Percentiles rank a stretch among this genome's conserved stretches.
Evolutionary conservation across 2,888 invertebrate species (phyloP).

Genomic region (Cosmopolites sordidus): DNA sequence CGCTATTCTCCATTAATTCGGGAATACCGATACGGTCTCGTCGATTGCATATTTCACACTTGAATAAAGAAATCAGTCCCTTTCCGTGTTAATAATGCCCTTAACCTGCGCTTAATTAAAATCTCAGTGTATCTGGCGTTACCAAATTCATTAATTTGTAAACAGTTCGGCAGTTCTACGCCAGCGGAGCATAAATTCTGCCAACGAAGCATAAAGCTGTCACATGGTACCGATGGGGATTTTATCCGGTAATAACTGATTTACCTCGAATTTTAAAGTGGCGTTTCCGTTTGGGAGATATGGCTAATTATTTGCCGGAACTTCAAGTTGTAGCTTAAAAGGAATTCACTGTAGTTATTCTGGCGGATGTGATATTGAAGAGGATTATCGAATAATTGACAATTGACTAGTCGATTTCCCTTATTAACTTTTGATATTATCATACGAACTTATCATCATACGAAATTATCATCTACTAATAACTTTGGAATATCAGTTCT

Average conservation of each 20-base stretch:
- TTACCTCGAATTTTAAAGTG: conserved; percentile 20
- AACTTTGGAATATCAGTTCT: too few relatives aligned
- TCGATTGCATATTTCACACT: background rate
- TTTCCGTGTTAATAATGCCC: background rate
- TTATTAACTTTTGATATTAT: too few relatives aligned
- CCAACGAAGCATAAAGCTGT: conserved; percentile 32
- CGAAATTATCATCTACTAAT: too few relatives aligned
- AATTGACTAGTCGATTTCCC: too few relatives aligned
- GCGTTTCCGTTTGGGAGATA: too few relatives aligned
- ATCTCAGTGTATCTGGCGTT: conserved; percentile 14
- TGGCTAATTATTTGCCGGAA: too few relatives aligned
- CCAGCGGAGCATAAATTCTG: conserved; percentile 32
- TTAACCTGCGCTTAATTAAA: background rate
- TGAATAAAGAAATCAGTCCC: background rate
- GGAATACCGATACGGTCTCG: background rate
- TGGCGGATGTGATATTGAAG: too few relatives aligned
- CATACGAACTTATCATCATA: too few relatives aligned
- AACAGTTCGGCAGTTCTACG: conserved; percentile 33
- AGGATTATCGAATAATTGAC: too few relatives aligned
- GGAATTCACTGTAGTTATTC: too few relatives aligned
- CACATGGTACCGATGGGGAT: conserved; percentile 23
- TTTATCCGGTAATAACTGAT: conserved; percentile 19
- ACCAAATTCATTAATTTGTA: conserved; percentile 27
- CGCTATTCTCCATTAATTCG: background rate
- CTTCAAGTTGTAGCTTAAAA: too few relatives aligned